Evolutionary conservation across 1,140 invertebrate genomes (phyloP).

Genomic region (Lineus longissimus): DNA sequence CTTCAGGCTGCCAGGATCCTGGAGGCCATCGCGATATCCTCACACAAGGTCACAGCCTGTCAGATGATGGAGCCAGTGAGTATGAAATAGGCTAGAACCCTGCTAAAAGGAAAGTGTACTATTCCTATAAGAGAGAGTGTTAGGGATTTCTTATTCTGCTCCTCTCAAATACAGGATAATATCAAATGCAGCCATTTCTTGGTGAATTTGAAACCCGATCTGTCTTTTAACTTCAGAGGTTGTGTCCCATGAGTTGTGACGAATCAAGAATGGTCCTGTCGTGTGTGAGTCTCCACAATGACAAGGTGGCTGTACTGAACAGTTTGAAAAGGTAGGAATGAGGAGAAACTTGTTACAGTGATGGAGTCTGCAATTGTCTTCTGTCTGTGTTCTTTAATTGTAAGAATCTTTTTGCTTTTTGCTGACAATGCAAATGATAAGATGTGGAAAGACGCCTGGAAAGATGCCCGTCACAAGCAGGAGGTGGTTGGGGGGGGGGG

Average conservation of each 20-base stretch:
- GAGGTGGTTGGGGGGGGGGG: not conserved
- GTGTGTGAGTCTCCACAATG: conserved; percentile 43
- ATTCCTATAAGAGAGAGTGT: not conserved
- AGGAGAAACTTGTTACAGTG: not conserved
- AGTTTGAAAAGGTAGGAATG: conserved; percentile 44
- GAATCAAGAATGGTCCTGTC: conserved; percentile 43
- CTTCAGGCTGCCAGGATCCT: conserved; percentile 40
- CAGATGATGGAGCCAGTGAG: conserved; percentile 47
- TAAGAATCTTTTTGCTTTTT: conserved; percentile 3
- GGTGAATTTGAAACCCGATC: not conserved
- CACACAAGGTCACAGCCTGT: conserved; percentile 43
- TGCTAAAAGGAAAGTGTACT: not conserved
- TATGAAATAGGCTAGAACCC: conserved; percentile 5
- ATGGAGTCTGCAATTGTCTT: not conserved
- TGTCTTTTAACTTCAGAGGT: conserved; percentile 26
- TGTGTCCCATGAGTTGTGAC: conserved; percentile 47
- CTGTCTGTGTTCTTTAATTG: not conserved
- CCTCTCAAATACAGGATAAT: not conserved
- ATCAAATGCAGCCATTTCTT: not conserved
- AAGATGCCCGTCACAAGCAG: not conserved
- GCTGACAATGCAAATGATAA: not conserved
- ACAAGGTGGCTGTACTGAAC: conserved; percentile 44
- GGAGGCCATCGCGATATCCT: conserved; percentile 34
- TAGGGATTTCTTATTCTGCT: not conserved
- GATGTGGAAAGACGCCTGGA: not conserved